Percentiles rank a stretch among this genome's conserved stretches.
Evolutionary conservation across 2,113 vertebrate genomes (phyloP).

Genomic region (Amphilophus citrinellus): DNA sequence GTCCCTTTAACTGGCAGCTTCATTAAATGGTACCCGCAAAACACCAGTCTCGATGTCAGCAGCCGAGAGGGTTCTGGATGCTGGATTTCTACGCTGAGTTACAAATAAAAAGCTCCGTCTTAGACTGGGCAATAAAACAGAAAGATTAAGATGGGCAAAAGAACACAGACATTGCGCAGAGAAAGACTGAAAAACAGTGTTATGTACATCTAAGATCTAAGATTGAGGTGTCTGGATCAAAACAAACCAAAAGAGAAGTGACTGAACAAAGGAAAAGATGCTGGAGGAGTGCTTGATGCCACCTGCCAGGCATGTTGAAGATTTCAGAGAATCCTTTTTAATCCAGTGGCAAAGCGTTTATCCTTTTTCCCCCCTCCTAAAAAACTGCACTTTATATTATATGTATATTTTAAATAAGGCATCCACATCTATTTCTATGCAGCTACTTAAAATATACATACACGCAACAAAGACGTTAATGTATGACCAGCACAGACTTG

Average conservation of each 20-base stretch:
- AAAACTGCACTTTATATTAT: neutral
- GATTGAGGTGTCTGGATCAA: neutral
- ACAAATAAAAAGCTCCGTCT: neutral
- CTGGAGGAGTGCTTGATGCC: neutral
- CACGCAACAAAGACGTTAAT: neutral
- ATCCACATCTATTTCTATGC: neutral
- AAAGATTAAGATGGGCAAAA: neutral
- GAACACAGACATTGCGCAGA: neutral
- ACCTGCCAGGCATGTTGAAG: neutral
- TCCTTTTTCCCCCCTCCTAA: neutral
- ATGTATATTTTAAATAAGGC: neutral
- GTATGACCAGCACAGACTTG: neutral
- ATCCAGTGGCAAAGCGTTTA: neutral
- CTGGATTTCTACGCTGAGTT: neutral
- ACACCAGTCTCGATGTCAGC: neutral
- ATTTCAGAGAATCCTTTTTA: slow-evolving; percentile 2
- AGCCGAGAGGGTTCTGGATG: neutral
- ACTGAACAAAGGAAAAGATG: neutral
- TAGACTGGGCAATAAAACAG: neutral
- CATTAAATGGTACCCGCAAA: neutral
- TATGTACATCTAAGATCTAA: neutral
- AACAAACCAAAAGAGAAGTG: neutral
- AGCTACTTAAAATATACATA: neutral
- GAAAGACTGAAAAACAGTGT: neutral
- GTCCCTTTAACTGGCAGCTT: neutral